phyloP scores from a whole-genome alignment of 1,140 invertebrate genomes.

The Drosophila guanche region DNA sequence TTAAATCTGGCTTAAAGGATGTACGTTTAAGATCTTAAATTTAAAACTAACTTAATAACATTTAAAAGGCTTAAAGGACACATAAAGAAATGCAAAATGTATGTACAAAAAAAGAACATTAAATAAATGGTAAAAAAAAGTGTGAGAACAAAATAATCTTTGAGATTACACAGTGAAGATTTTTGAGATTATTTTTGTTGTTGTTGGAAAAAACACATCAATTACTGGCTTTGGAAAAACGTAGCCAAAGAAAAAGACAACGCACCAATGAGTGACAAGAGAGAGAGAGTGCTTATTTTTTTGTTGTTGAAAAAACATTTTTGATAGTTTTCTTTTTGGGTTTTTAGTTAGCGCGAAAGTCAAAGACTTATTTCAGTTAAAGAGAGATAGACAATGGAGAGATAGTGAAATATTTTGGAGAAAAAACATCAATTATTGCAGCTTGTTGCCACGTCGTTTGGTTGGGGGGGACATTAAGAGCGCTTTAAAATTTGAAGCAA shows the following conservation, averaged over 20 bases:
- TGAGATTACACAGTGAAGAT: conserved; percentile 18
- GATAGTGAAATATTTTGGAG: conserved; percentile 18
- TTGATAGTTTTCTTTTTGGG: conserved; percentile 24
- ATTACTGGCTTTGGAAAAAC: conserved; percentile 38
- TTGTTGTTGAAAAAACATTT: conserved; percentile 16
- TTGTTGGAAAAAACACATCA: conserved; percentile 27
- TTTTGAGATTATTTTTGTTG: conserved; percentile 35
- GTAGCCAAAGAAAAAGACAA: conserved; percentile 74
- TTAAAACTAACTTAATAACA: conserved; percentile 27
- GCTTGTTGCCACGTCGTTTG: conserved; percentile 9
- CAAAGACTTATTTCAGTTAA: conserved; percentile 44
- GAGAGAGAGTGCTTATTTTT: conserved; percentile 26
- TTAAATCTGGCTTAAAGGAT: conserved; percentile 8
- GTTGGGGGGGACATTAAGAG: conserved; percentile 19
- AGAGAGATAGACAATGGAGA: conserved; percentile 24
- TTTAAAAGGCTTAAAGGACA: too few relatives aligned
- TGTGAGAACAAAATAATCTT: conserved; percentile 31
- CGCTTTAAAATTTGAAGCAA: conserved; percentile 25
- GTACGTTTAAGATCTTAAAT: background rate
- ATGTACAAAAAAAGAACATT: conserved; percentile 4
- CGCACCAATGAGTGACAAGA: conserved; percentile 79
- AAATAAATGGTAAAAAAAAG: conserved; percentile 32
- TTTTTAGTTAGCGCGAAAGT: conserved; percentile 50
- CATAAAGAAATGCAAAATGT: too few relatives aligned
- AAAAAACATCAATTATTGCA: conserved; percentile 8